Percentiles rank a stretch among this genome's conserved stretches.
Conservation (phyloP, 2,797 vertebrate genomes). For the Malurus leucopterus region DNA sequence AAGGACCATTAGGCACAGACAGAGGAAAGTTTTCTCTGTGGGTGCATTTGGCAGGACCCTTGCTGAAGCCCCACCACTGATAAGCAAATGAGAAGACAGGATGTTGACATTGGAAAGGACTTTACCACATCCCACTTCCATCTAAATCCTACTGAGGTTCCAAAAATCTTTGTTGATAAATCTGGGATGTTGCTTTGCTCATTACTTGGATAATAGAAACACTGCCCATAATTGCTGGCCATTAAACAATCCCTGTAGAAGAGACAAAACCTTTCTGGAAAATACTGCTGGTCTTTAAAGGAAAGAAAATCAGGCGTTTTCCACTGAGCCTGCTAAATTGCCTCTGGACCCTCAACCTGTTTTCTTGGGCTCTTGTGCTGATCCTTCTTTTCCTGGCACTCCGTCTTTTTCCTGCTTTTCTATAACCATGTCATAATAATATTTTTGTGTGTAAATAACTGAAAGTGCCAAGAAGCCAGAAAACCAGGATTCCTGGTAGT, state of each 20-base stretch:
- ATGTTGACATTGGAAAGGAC: background rate
- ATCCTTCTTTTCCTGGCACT: background rate
- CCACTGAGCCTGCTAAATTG: background rate
- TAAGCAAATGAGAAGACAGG: background rate
- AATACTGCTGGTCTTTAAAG: background rate
- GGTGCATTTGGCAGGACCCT: background rate
- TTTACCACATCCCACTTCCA: background rate
- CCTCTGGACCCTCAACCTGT: background rate
- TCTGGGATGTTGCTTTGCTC: background rate
- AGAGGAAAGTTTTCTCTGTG: background rate
- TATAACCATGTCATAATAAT: background rate
- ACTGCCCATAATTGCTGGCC: background rate
- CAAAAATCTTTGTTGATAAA: background rate
- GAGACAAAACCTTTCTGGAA: background rate
- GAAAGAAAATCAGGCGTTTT: background rate
- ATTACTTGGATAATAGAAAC: background rate
- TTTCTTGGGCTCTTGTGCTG: background rate
- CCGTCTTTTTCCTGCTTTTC: background rate
- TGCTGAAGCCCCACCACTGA: accelerated
- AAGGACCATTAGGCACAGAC: background rate
- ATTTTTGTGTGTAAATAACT: background rate
- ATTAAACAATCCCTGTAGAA: background rate
- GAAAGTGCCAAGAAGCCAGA: background rate
- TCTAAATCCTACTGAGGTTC: background rate
- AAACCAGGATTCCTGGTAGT: background rate